Percentiles rank a stretch among this genome's conserved stretches.
Evolutionary conservation across 2,888 invertebrate species (phyloP).

Genomic region (Mermis nigrescens): DNA sequence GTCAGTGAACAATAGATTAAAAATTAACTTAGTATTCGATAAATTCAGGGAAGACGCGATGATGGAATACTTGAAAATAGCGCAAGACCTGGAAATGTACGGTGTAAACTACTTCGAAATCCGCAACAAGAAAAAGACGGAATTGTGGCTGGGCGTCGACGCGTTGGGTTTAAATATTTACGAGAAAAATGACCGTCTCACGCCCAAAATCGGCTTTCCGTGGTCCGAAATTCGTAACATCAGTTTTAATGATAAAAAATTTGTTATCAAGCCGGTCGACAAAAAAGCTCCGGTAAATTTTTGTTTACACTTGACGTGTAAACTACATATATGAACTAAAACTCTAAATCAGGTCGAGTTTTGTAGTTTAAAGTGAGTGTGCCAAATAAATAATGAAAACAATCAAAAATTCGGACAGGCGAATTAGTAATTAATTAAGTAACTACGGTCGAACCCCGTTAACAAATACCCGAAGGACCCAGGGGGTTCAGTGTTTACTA

Average conservation of each 20-base stretch:
- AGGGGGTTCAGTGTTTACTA: no score
- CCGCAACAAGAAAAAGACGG: slow-evolving; percentile 95
- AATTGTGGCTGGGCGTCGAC: slow-evolving; percentile 90
- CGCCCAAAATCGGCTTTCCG: slow-evolving; percentile 95
- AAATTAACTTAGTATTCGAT: slow-evolving; percentile 46
- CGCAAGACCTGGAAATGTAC: slow-evolving; percentile 83
- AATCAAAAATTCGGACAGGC: no score
- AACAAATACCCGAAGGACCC: no score
- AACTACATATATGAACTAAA: neutral
- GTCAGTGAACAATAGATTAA: slow-evolving; percentile 97
- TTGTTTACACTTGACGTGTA: neutral
- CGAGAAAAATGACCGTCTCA: slow-evolving; percentile 89
- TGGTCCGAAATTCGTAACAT: no score
- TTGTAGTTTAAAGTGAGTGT: neutral
- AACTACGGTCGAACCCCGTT: no score
- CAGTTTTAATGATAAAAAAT: slow-evolving; percentile 96
- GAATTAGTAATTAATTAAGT: no score
- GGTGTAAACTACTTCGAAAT: slow-evolving; percentile 70
- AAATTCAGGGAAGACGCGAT: slow-evolving; percentile 64
- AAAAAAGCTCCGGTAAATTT: slow-evolving; percentile 67
- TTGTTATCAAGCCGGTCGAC: slow-evolving; percentile 97
- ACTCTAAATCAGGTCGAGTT: neutral
- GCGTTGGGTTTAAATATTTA: slow-evolving; percentile 94
- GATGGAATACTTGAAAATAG: slow-evolving; percentile 97
- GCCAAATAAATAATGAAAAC: neutral